Evolutionary conservation across 2,888 invertebrate genomes (phyloP).

Genomic region (Hipparchia semele): DNA sequence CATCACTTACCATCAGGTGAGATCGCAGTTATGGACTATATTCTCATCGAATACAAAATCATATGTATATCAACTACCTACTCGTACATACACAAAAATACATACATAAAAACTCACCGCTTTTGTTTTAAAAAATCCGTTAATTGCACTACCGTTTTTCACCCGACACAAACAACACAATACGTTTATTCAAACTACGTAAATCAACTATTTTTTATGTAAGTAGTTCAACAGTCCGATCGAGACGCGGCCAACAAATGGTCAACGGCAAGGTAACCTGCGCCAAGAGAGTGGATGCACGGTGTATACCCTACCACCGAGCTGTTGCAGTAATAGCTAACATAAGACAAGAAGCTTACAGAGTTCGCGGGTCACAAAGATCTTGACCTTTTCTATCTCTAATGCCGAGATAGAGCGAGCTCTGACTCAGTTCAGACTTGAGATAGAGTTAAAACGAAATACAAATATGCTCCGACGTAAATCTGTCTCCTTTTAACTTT

Average conservation of each 20-base stretch:
- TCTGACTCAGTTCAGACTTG: too few relatives aligned
- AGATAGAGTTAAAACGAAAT: too few relatives aligned
- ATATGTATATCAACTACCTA: background rate
- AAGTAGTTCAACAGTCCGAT: slow-evolving; percentile 26
- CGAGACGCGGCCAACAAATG: slow-evolving; percentile 31
- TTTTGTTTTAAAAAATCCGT: slow-evolving; percentile 3
- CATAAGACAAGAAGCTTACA: slow-evolving; percentile 21
- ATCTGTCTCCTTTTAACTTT: too few relatives aligned
- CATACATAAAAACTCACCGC: background rate
- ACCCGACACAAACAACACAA: slow-evolving; percentile 12
- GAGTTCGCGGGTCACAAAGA: slow-evolving; percentile 16
- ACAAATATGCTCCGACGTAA: too few relatives aligned
- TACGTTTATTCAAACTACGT: background rate
- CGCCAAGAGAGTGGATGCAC: slow-evolving; percentile 29
- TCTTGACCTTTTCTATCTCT: slow-evolving; percentile 27
- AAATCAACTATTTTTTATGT: background rate
- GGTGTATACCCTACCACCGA: slow-evolving; percentile 26
- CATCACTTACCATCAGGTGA: too few relatives aligned
- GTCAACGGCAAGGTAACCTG: slow-evolving; percentile 18
- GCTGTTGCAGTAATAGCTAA: slow-evolving; percentile 27
- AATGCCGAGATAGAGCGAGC: background rate
- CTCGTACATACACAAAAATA: too few relatives aligned
- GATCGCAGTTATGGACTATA: too few relatives aligned
- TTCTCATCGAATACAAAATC: too few relatives aligned
- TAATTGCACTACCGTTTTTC: slow-evolving; percentile 7